phyloP scores from a whole-genome alignment of 37 sponge, comb jelly and placozoan species.

The Ianthella basta region DNA sequence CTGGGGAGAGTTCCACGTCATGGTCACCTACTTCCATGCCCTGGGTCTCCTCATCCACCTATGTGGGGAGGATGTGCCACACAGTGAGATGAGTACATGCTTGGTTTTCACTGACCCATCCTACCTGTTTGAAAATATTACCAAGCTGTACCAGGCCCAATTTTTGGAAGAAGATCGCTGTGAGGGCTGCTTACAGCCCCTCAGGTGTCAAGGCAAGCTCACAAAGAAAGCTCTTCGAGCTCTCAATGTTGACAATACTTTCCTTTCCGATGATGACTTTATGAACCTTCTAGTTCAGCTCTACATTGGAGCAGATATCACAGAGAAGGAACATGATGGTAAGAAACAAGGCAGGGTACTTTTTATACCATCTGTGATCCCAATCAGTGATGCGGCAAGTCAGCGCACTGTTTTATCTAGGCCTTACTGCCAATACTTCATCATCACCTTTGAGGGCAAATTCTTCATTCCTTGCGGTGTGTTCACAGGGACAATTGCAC shows the following conservation, averaged over 20 bases:
- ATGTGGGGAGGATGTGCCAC: neutral
- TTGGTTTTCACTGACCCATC: neutral
- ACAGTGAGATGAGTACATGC: neutral
- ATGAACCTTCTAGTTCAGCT: neutral
- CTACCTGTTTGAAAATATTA: neutral
- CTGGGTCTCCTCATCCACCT: neutral
- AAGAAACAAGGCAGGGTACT: neutral
- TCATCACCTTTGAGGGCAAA: neutral
- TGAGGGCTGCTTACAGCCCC: neutral
- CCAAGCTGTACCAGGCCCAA: neutral
- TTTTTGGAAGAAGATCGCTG: neutral
- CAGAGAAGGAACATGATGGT: too few relatives aligned
- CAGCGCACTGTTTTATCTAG: too few relatives aligned
- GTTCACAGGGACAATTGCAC: conserved; percentile 12
- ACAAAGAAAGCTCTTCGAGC: neutral
- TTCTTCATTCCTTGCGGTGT: conserved; percentile 14
- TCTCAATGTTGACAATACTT: neutral
- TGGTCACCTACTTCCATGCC: conserved; percentile 3
- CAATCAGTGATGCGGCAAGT: neutral
- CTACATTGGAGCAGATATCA: neutral
- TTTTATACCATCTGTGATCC: conserved; percentile 2
- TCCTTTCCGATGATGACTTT: neutral
- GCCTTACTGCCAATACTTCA: neutral
- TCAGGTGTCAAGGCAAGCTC: neutral
- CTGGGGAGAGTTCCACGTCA: neutral